Conservation (phyloP, 2,113 vertebrate species). For the Datnioides undecimradiatus region DNA sequence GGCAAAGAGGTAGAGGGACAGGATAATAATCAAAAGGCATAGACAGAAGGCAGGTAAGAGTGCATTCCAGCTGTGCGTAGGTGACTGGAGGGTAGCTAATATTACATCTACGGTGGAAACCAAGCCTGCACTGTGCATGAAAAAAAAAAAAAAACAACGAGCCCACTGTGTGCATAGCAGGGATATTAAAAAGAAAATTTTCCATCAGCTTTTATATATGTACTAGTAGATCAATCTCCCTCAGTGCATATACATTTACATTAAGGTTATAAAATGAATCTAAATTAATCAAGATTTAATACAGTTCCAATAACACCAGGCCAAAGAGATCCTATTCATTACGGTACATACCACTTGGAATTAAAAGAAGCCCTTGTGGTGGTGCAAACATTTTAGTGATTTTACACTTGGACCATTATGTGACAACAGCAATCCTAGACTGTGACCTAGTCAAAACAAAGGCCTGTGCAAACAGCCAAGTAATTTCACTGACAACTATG, state of each 20-base stretch:
- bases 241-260: conserved; percentile 48
- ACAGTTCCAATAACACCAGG: conserved; percentile 11
- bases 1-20: conserved; percentile 47
- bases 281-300: conserved; percentile 41
- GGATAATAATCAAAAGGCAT: conserved; percentile 48
- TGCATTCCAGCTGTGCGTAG: conserved; percentile 55
- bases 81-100: conserved; percentile 57
- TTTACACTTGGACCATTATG: neutral
- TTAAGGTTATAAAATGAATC: conserved; percentile 44
- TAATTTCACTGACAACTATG: neutral
- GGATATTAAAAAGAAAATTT: conserved; percentile 57
- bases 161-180: conserved; percentile 32
- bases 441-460: neutral
- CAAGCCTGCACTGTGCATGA: conserved; percentile 24
- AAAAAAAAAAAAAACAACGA: conserved; percentile 50
- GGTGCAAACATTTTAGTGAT: neutral
- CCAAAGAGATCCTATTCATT: neutral
- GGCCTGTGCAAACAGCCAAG: neutral
- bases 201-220: conserved; percentile 41
- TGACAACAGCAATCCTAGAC: neutral
- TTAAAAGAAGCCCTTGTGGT: neutral
- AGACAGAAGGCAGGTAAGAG: conserved; percentile 41
- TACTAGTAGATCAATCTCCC: conserved; percentile 27
- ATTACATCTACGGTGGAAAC: conserved; percentile 53
- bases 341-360: neutral